These are phyloP conservation scores for Nemapogon koenigi DNA, from an alignment of 2,888 invertebrate genomes.

Conservation along the genomic window DNA sequence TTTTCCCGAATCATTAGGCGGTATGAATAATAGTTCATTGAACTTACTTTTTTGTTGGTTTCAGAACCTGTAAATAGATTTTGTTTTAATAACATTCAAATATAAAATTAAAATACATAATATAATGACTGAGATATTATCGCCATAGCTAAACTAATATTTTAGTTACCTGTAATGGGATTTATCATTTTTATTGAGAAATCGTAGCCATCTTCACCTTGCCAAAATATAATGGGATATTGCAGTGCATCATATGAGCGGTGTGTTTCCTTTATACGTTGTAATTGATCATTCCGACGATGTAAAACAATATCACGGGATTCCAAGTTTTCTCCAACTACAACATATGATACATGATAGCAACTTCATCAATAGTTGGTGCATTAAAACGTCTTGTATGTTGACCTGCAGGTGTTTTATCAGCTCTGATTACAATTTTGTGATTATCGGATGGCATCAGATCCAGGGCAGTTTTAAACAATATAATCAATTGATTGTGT, in stretches of 20 bases:
- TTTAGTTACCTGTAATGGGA: neutral
- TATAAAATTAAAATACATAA: neutral
- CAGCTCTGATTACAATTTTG: constrained; percentile 12
- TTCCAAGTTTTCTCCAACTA: constrained; percentile 17
- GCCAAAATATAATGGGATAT: constrained; percentile 19
- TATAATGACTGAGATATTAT: neutral
- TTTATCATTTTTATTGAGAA: neutral
- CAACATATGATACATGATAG: too few species aligned
- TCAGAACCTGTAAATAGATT: neutral
- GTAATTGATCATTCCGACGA: constrained; percentile 13
- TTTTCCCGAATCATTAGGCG: constrained; percentile 18
- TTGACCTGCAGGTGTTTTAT: constrained; percentile 10
- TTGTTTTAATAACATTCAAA: neutral
- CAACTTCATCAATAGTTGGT: constrained; percentile 20
- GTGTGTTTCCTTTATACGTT: constrained; percentile 18
- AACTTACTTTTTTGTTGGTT: constrained; percentile 14
- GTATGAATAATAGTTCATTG: constrained; percentile 13
- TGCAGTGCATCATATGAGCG: constrained; percentile 25
- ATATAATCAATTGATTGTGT: too few species aligned
- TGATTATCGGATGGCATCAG: constrained; percentile 11
- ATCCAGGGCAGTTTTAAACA: too few species aligned
- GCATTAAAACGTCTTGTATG: constrained; percentile 18
- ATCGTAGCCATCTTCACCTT: constrained; percentile 13
- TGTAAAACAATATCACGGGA: constrained; percentile 17
- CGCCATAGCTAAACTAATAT: neutral